Evolutionary conservation across 1,140 invertebrate genomes (phyloP).

Genomic region (Drosophila carrolli): DNA sequence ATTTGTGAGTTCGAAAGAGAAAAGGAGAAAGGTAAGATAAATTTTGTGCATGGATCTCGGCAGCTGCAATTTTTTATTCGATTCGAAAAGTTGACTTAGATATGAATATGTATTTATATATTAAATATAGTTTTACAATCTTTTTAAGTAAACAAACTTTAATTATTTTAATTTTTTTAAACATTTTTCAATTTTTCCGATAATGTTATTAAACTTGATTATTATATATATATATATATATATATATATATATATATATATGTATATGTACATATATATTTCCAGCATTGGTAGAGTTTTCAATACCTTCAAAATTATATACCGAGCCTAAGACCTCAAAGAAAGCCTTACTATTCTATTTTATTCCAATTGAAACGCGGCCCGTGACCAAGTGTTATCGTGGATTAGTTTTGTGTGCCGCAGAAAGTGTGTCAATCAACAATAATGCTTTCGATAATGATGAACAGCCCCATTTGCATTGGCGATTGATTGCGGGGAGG

Average conservation of each 20-base stretch:
- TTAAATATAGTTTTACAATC: too few species aligned
- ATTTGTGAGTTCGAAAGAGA: constrained; percentile 8
- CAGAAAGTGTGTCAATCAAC: constrained; percentile 48
- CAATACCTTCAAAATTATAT: background rate
- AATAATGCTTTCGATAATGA: constrained; percentile 36
- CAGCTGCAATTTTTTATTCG: constrained; percentile 21
- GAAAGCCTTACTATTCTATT: background rate
- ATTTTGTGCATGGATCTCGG: background rate
- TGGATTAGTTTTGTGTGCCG: constrained; percentile 43
- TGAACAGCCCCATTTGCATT: constrained; percentile 43
- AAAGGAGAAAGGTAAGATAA: constrained; percentile 20
- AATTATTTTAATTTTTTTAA: too few species aligned
- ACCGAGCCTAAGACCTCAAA: background rate
- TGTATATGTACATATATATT: background rate
- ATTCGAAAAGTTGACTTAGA: background rate
- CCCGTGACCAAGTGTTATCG: constrained; percentile 29
- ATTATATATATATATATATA: background rate
- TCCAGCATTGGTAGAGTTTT: background rate
- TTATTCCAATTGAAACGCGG: background rate
- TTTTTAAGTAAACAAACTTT: too few species aligned
- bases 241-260: background rate
- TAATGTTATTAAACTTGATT: background rate
- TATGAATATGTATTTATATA: too few species aligned
- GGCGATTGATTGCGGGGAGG: constrained; percentile 34
- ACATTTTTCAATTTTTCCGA: too few species aligned